phyloP scores from a whole-genome alignment of 2,113 vertebrate genomes.

The Mus musculus region DNA sequence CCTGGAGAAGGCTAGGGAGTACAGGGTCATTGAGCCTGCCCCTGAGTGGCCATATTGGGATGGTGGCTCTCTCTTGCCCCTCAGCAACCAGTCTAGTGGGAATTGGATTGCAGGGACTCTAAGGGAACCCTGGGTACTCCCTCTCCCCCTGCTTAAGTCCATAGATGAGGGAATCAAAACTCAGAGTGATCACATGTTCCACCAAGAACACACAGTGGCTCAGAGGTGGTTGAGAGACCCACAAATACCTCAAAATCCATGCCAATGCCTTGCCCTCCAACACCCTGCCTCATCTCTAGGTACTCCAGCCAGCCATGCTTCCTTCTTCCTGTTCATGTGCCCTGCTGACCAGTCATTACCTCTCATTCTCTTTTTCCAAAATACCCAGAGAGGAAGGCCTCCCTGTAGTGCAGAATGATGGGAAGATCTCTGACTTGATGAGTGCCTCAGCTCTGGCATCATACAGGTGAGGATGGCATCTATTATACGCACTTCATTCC shows the following conservation, averaged over 20 bases:
- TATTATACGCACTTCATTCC: not conserved
- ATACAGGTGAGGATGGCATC: constrained; percentile 15
- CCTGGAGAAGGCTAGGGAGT: not conserved
- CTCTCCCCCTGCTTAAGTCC: not conserved
- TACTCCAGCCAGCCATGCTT: not conserved
- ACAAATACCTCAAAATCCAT: not conserved
- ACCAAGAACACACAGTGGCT: not conserved
- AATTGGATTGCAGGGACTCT: not conserved
- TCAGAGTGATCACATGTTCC: not conserved
- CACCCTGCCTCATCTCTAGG: not conserved
- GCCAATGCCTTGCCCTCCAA: not conserved
- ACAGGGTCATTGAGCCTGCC: not conserved
- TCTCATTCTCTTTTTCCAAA: not conserved
- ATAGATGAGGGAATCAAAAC: not conserved
- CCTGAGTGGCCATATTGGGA: rapidly evolving
- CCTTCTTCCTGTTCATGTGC: not conserved
- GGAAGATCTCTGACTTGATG: not conserved
- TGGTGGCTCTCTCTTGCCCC: no score
- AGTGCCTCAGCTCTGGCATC: not conserved
- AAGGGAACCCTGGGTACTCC: not conserved
- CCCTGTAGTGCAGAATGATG: no score
- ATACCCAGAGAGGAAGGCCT: not conserved
- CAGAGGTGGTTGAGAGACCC: not conserved
- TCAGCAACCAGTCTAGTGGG: not conserved
- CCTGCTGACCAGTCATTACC: not conserved